Evolutionary conservation across 2,888 invertebrate species (phyloP).

Genomic region (Cotesia congregata): DNA sequence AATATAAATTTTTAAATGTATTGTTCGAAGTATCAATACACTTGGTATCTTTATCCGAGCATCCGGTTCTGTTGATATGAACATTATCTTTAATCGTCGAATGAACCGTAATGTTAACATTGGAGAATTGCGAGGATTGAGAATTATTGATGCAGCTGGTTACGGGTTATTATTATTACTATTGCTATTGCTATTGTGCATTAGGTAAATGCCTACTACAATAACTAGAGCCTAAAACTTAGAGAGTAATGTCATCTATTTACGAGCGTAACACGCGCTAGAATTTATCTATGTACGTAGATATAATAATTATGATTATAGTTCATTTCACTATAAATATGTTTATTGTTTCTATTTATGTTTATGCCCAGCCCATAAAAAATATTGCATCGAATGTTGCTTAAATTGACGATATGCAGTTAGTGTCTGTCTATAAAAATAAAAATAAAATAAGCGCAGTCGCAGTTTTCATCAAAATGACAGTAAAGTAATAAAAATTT

Average conservation of each 20-base stretch:
- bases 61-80: slow-evolving; percentile 47
- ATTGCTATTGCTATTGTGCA: slow-evolving; percentile 26
- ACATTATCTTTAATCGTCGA: slow-evolving; percentile 54
- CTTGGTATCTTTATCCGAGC: slow-evolving; percentile 48
- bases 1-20: slow-evolving; percentile 18
- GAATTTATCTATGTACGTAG: neutral
- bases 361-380: slow-evolving; percentile 62
- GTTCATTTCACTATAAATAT: neutral
- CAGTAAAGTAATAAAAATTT: neutral
- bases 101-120: slow-evolving; percentile 57
- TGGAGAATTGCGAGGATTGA: slow-evolving; percentile 37
- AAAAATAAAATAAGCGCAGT: neutral
- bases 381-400: slow-evolving; percentile 51
- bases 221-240: neutral
- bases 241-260: neutral
- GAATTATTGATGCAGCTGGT: slow-evolving; percentile 26
- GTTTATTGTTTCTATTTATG: slow-evolving; percentile 49
- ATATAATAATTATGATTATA: neutral
- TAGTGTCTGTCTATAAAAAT: neutral
- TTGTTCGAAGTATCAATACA: neutral
- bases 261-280: neutral
- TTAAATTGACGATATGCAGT: neutral
- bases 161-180: slow-evolving; percentile 43
- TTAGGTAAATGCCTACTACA: slow-evolving; percentile 29
- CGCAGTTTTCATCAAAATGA: neutral